Evolutionary conservation across 2,113 vertebrate genomes (phyloP), one percentile per base, ranked within the genome.

Genomic region (Nannospalax galili): DNA sequence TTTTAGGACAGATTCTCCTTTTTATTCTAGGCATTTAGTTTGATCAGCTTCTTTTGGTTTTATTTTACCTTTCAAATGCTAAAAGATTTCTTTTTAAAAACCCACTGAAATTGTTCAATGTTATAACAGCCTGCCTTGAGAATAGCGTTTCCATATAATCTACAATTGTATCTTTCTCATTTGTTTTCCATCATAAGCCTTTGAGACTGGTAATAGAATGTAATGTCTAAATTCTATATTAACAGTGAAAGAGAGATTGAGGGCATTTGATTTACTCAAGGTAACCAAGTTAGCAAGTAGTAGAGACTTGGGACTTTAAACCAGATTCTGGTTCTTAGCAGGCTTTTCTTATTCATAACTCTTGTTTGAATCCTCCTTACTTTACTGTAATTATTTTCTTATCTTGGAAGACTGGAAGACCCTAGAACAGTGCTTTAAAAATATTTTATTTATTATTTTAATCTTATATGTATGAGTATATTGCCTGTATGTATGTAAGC

Each of bases 181-280:
- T 79, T 88, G 75, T 72, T 72, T 96, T 14, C 52, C 14, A 45
- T 20, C 35, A 32, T 8, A 91, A 24, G 22, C 1, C 30, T 89
- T 91, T 93, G 48, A 93, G 22, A 52, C 20, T n/a, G 62, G 37
- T 40, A 89, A 19, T 5, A 73, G 26, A 77, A 78, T 60, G 0
- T 91, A 45, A 37, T 69, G 42, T 90, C 80, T 86, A 64, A 89
- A 78, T 91, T 96, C 42, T 64, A 7, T 90, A 84, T 87, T 87
- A 93, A 56, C 20, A 73, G 1, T 84, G 35, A 78, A 69, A 90
- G 79, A 58, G 35, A 58, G 32, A 40, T 12, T 74, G 30, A 89
- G 52, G 37, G 67, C 91, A 73, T 62, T 95, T 92, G 75, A 45
- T 75, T 84, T 87, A 26, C n/a, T 52, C 48, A 64, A 64, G 22